Evolutionary conservation across 2,797 vertebrate genomes (phyloP).

Genomic region (Sebastes melanostomus): DNA sequence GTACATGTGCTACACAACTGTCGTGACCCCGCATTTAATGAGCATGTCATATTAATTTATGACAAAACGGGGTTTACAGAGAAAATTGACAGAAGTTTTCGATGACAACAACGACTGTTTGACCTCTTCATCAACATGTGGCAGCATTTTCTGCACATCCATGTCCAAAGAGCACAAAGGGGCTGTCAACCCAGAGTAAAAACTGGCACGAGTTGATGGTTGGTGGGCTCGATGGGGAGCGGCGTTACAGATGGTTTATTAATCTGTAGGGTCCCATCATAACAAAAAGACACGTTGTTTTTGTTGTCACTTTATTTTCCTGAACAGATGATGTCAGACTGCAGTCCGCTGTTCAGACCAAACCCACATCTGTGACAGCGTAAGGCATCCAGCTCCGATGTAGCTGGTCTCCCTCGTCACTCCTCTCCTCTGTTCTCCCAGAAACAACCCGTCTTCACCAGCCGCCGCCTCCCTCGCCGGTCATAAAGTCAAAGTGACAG

Average conservation of each 20-base stretch:
- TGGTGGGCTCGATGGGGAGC: constrained; percentile 2
- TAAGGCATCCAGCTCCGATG: constrained; percentile 9
- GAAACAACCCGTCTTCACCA: constrained; percentile 30
- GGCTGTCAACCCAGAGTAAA: background rate
- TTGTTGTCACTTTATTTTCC: constrained; percentile 56
- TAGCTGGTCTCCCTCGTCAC: constrained; percentile 8
- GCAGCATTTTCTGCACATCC: constrained; percentile 4
- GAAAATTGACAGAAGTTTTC: background rate
- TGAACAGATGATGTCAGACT: constrained; percentile 59
- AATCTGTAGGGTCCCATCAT: constrained; percentile 34
- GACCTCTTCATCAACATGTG: constrained; percentile 13
- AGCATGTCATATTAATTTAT: constrained; percentile 19
- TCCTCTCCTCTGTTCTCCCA: constrained; percentile 3
- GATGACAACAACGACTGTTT: constrained; percentile 6
- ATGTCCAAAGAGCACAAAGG: constrained; percentile 7
- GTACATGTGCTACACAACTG: constrained; percentile 7
- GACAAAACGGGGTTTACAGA: background rate
- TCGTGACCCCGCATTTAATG: constrained; percentile 14
- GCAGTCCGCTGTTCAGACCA: constrained; percentile 28
- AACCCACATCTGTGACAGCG: constrained; percentile 56
- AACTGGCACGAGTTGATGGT: constrained; percentile 26
- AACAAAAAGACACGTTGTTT: constrained; percentile 43
- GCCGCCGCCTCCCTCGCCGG: constrained; percentile 17
- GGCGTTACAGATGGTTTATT: constrained; percentile 34
- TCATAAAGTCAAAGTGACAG: constrained; percentile 53